Evolutionary conservation across 2,113 vertebrate genomes (phyloP), one percentile per base, ranked within the genome.

Genomic region (Gymnorhina tibicen): DNA sequence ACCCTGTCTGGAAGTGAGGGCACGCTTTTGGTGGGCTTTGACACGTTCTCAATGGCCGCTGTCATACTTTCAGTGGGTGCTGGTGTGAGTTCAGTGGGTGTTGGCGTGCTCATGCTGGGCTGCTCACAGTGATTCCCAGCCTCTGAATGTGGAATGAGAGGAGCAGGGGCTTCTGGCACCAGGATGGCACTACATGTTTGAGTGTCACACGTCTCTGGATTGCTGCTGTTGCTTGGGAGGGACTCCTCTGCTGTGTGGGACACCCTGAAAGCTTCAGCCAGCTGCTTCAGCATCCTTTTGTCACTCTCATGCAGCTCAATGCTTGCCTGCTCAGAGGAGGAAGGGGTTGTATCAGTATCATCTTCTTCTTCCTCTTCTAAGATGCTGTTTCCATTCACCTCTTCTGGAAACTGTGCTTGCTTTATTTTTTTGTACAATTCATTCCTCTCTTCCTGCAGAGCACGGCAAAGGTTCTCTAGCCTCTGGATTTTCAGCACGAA

Each of bases 401-500:
- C 96, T 30, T 96, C 94, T 20, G 94, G 46, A 35, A 86, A 33
- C 63, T 98, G 98, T 9, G 99, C 98, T 11, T 99, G 98, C 97
- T 98, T 98, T 86, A 99, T 99, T 98, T 99, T 99, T 67, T 96
- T 97, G 53, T 99, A 99, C 41, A 99, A 97, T 89, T 98, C 97
- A 6, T 97, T 98, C 78, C 99, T 98, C 96, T 99, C 99, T 17
- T 99, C 98, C 95, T 99, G 99, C 52, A 99, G 97, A 26, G 98
- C 98, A 37, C 98, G 98, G 33, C 99, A 99, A 47, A 99, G 98
- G 39, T 98, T 99, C 98, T 99, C 99, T 89, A 99, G 95, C 85
- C 98, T 99, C 74, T 98, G 98, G n/a, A 99, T 99, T 98, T 99
- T 99, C 96, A 99, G 87, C 70, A 99, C 87, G 1, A 99, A 99